Percentiles rank a stretch among this genome's conserved stretches.
These are phyloP conservation scores for Tychaedon coryphoeus DNA, from an alignment of 2,113 vertebrate genomes.

Conservation along the genomic window DNA sequence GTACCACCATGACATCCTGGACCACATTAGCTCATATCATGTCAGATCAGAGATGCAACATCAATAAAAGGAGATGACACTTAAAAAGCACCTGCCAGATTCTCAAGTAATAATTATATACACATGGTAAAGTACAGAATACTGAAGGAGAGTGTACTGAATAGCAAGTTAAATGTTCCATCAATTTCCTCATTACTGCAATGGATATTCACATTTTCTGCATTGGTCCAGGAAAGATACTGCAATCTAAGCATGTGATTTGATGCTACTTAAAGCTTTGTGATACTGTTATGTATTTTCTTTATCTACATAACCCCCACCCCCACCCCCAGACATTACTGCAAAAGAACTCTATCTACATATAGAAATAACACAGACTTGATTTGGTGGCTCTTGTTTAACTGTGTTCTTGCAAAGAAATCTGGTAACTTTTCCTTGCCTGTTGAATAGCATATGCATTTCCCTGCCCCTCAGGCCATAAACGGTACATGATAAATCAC, in stretches of 20 bases:
- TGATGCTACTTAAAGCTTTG: constrained; percentile 52
- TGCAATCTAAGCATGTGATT: constrained; percentile 45
- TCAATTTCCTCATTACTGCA: neutral
- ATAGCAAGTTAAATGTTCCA: neutral
- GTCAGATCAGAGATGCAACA: neutral
- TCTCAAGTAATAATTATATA: constrained; percentile 35
- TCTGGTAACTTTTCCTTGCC: neutral
- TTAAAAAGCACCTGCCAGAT: neutral
- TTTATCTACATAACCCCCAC: constrained; percentile 28
- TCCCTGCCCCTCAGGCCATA: neutral
- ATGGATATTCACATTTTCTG: neutral
- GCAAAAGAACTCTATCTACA: constrained; percentile 24
- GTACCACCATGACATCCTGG: neutral
- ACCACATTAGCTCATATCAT: neutral
- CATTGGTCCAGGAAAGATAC: constrained; percentile 13
- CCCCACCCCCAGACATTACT: neutral
- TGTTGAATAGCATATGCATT: constrained; percentile 42
- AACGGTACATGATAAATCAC: neutral
- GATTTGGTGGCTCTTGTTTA: constrained; percentile 56
- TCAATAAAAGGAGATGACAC: constrained; percentile 10
- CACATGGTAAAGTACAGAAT: constrained; percentile 23
- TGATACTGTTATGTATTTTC: constrained; percentile 34
- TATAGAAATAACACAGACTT: constrained; percentile 56
- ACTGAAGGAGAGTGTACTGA: constrained; percentile 12
- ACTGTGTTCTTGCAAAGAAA: constrained; percentile 29